phyloP scores from a whole-genome alignment of 2,888 invertebrate species.

The Papilio elwesi region DNA sequence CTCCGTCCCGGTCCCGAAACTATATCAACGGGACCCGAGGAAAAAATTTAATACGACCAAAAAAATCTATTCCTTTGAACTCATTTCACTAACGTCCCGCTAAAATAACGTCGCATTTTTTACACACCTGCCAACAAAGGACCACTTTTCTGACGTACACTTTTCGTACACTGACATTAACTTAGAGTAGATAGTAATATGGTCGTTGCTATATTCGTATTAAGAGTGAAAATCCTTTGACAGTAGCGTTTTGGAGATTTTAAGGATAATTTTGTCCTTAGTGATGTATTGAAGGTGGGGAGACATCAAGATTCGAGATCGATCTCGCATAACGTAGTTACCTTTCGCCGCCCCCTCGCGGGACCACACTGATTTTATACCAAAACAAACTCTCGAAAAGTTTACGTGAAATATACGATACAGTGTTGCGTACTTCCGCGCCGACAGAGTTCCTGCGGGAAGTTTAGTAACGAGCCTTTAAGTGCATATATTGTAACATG shows the following conservation, averaged over 20 bases:
- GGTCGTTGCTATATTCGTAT: constrained; percentile 37
- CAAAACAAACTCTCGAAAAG: constrained; percentile 40
- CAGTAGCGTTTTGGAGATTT: constrained; percentile 1
- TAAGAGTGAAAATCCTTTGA: constrained; percentile 33
- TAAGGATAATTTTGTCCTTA: constrained; percentile 35
- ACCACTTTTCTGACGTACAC: constrained; percentile 57
- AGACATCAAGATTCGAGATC: constrained; percentile 55
- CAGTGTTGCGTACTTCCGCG: constrained; percentile 33
- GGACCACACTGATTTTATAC: constrained; percentile 45
- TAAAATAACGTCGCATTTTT: constrained; percentile 61
- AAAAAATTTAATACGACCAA: constrained; percentile 39
- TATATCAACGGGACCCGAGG: constrained; percentile 30
- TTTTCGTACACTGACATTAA: constrained; percentile 49
- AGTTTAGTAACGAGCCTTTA: constrained; percentile 31
- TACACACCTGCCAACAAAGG: constrained; percentile 67
- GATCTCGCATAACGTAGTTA: constrained; percentile 52
- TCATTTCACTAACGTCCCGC: constrained; percentile 53
- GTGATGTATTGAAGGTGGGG: constrained; percentile 38
- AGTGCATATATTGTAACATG: constrained; percentile 14
- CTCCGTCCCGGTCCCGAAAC: neutral
- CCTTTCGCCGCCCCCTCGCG: constrained; percentile 48
- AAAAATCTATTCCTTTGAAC: constrained; percentile 48
- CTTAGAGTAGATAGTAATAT: constrained; percentile 37
- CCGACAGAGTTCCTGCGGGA: constrained; percentile 25
- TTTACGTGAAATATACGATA: constrained; percentile 41